Evolutionary conservation across 1,140 invertebrate genomes (phyloP), one percentile per base, ranked within the genome.

Genomic region (Drosophila baimaii): DNA sequence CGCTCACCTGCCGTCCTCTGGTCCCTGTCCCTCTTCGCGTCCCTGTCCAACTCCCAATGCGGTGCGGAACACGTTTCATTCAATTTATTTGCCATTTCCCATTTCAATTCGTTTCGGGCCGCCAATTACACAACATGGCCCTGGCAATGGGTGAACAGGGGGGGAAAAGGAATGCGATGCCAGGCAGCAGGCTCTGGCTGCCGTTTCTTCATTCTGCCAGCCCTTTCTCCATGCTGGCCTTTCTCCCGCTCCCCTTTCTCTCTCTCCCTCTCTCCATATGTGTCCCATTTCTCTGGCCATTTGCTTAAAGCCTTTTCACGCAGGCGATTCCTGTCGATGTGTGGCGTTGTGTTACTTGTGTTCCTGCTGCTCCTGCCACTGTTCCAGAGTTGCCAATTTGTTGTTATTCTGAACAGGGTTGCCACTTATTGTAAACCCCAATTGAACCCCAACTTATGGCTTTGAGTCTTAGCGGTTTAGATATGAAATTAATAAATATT

Each of bases 81-180:
- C 82, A 86, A 88, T 88, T 88, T 88, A 88, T 88, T 88, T 77
- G 68, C 71, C 83, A 88, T 88, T 88, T 88, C 83, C 83, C 79
- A 68, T 83, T 89, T 88, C 84, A 88, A 88, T 88, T 88, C 83
- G 84, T 74, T 83, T 83, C 70, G 79, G 76, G 83, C 79, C 83
- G 82, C 83, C 82, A 86, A 86, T 86, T 86, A 86, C 79, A 83
- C 79, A 79, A 72, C 62, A 70, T 84, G 77, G 58, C 61, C 58
- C 54, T 76, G 71, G 70, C 51, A 65, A 69, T 61, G 52, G 59
- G n/a, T n/a, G n/a, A n/a, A n/a, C n/a, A n/a, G n/a, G n/a, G n/a
- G n/a, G n/a, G n/a, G 49, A 7, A 52, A 33, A 9, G 49, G 61
- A 63, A 54, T 46, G 61, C 47, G 33, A 19, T 54, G 49, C 47